phyloP scores from a whole-genome alignment of 2,113 vertebrate genomes.

The Labeo rohita region DNA sequence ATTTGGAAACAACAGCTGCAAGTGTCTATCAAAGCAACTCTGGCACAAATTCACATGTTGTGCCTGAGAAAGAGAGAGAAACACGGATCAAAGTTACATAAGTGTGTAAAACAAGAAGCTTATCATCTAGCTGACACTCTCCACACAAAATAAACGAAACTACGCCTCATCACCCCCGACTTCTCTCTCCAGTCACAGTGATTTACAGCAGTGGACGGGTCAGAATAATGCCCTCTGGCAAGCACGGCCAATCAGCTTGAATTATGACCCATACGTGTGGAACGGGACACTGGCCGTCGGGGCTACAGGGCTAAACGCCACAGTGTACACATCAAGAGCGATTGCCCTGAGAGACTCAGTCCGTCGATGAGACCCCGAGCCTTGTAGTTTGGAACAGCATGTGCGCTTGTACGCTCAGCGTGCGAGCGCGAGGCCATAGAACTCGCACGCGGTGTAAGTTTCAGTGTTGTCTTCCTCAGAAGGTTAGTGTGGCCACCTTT shows the following conservation, averaged over 20 bases:
- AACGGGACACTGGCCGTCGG: constrained; percentile 72
- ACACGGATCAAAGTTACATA: background rate
- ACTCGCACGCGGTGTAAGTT: background rate
- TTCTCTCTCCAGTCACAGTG: constrained; percentile 69
- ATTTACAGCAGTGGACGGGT: constrained; percentile 75
- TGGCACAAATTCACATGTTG: background rate
- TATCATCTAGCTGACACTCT: background rate
- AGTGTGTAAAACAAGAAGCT: background rate
- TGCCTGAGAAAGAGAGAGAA: background rate
- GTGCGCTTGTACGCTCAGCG: background rate
- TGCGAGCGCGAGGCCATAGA: background rate
- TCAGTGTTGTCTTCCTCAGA: background rate
- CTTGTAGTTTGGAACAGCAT: background rate
- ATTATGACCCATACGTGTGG: constrained; percentile 71
- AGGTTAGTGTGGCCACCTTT: constrained; percentile 35
- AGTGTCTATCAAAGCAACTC: background rate
- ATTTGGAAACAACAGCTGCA: constrained; percentile 66
- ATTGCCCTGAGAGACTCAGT: constrained; percentile 46
- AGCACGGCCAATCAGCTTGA: constrained; percentile 77
- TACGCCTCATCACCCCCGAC: constrained; percentile 52
- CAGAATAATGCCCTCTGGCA: constrained; percentile 79
- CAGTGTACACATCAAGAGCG: constrained; percentile 57
- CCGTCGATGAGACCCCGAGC: constrained; percentile 22
- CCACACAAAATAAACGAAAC: constrained; percentile 43
- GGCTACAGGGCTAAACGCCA: constrained; percentile 70